These are phyloP conservation scores for Misgurnus mizolepis DNA, from an alignment of 2,113 vertebrate genomes.

Conservation along the genomic window DNA sequence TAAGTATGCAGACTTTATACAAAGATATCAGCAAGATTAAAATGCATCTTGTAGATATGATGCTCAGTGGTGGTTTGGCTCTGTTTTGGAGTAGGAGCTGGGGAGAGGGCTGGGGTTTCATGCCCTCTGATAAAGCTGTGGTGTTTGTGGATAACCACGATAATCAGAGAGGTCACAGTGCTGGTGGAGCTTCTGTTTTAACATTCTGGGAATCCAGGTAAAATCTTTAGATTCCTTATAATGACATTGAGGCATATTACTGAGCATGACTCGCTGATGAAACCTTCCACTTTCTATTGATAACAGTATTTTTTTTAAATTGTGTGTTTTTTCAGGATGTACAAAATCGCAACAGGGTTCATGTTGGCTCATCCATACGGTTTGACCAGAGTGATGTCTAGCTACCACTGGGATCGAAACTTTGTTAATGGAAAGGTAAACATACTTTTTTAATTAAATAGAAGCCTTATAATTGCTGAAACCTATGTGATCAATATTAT, in stretches of 20 bases:
- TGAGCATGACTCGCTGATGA: background rate
- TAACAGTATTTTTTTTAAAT: too few relatives aligned
- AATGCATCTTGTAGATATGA: too few relatives aligned
- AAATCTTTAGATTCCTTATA: background rate
- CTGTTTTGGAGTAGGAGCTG: slow-evolving; percentile 78
- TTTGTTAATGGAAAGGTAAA: slow-evolving; percentile 80
- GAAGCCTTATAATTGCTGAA: too few relatives aligned
- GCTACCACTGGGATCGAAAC: slow-evolving; percentile 83
- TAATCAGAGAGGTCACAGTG: slow-evolving; percentile 90
- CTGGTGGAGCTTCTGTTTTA: slow-evolving; percentile 83
- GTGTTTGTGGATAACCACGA: slow-evolving; percentile 95
- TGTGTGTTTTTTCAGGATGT: slow-evolving; percentile 65
- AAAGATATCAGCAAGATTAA: too few relatives aligned
- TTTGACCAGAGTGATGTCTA: slow-evolving; percentile 91
- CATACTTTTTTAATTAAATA: background rate
- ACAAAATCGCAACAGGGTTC: slow-evolving; percentile 87
- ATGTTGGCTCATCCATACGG: slow-evolving; percentile 95
- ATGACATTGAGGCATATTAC: background rate
- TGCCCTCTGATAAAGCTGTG: slow-evolving; percentile 81
- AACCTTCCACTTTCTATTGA: too few relatives aligned
- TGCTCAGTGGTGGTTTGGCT: background rate
- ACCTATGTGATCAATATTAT: too few relatives aligned
- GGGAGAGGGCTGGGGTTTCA: slow-evolving; percentile 92
- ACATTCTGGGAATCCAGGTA: slow-evolving; percentile 85
- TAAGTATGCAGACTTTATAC: slow-evolving; percentile 61